Base-by-base conservation (phyloP, 1,140 invertebrate species). In the Gryon sp. region DNA sequence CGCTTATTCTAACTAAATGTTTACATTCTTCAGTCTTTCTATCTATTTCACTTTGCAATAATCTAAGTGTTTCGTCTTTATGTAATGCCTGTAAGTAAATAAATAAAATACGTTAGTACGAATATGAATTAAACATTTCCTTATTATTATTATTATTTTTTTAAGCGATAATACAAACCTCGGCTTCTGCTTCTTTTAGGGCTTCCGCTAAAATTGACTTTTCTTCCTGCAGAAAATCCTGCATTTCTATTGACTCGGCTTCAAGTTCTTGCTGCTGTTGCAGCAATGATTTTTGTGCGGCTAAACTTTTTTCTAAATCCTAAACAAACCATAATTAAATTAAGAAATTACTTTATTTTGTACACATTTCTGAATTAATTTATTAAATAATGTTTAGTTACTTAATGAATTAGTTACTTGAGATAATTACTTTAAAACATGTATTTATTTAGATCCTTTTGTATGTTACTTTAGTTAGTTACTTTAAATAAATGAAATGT, bases 141-240 rank as follows among this genome's bases (percentile, higher is more conserved):
- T n/a, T n/a, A n/a, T n/a, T n/a, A n/a, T n/a, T n/a, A n/a, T n/a
- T n/a, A n/a, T n/a, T n/a, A n/a, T n/a, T n/a, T n/a, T n/a, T n/a
- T n/a, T n/a, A n/a, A n/a, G n/a, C n/a, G n/a, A n/a, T n/a, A n/a
- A n/a, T n/a, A n/a, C 30, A 50, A 69, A 93, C 90, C 82, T 95
- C 94, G 0, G 80, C 78, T 87, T 96, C 95, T 4, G 92, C 87
- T 59, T 96, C 95, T 18, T 92, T 91, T 14, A 96, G 86, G 0
- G 94, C 92, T 78, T 95, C 94, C 9, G 90, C 89, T 55, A 95
- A 84, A 1, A 93, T 91, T 0, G 90, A 89, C 84, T 95, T 95
- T 82, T 95, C 94, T 38, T 92, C 92, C 83, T 94, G 93, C 57
- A 96, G 88, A 68, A 95, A 95, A 63, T 95, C 94, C 81, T 94